Percentiles rank a stretch among this genome's conserved stretches.
phyloP scores from a whole-genome alignment of 1,140 invertebrate species.

The Plutomurus gul region DNA sequence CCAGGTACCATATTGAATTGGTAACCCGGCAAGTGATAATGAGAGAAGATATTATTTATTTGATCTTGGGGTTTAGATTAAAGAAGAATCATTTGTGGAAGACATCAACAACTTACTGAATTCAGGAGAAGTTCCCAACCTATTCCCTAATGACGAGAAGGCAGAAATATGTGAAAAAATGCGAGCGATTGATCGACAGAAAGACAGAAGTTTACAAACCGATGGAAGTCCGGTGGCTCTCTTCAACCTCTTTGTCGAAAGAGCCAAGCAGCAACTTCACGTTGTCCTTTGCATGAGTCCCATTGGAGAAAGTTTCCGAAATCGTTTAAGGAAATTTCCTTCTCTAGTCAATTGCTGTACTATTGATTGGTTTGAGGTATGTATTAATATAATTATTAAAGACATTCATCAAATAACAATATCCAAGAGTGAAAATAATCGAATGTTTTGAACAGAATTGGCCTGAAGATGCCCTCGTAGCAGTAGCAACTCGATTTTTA shows the following conservation, averaged over 20 bases:
- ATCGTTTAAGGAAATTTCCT: slow-evolving; percentile 88
- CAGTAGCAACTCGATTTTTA: slow-evolving; percentile 86
- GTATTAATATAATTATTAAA: slow-evolving; percentile 33
- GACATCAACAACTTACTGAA: slow-evolving; percentile 93
- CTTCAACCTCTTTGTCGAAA: slow-evolving; percentile 91
- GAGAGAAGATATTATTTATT: slow-evolving; percentile 31
- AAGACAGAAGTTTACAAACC: slow-evolving; percentile 81
- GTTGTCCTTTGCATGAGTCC: slow-evolving; percentile 91
- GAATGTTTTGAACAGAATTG: slow-evolving; percentile 68
- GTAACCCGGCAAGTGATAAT: background rate
- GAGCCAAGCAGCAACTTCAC: slow-evolving; percentile 89
- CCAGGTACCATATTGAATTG: slow-evolving; percentile 67
- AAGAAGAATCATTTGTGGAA: slow-evolving; percentile 90
- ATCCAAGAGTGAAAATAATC: background rate
- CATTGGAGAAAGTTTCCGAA: slow-evolving; percentile 82
- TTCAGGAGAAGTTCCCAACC: slow-evolving; percentile 90
- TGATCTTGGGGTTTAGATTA: slow-evolving; percentile 67
- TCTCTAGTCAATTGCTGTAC: slow-evolving; percentile 95
- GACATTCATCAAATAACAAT: no score
- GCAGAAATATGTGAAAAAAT: slow-evolving; percentile 93
- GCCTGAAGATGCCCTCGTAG: slow-evolving; percentile 89
- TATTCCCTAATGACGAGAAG: slow-evolving; percentile 87
- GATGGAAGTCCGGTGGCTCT: slow-evolving; percentile 80
- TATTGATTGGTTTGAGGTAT: slow-evolving; percentile 95
- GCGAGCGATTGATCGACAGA: slow-evolving; percentile 83